Base-by-base conservation (phyloP, 2,797 vertebrate species). In the Apogon hyalosoma region DNA sequence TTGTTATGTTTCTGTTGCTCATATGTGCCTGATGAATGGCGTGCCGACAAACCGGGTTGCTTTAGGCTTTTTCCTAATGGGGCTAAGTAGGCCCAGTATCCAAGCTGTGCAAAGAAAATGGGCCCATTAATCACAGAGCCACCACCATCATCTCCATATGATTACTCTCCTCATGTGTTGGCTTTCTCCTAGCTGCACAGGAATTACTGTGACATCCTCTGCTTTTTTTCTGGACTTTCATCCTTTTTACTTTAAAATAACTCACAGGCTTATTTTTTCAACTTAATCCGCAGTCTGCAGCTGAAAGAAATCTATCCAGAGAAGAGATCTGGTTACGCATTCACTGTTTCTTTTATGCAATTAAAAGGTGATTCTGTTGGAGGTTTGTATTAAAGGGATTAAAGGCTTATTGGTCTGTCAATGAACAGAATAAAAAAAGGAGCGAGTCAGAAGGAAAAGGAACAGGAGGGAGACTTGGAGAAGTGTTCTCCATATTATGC, bases 121-220 rank as follows among this genome's bases (percentile, higher is more conserved):
- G 83, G 68, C 75, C 88, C 88, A 92, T 92, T 90, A 92, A 92
- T 92, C 91, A 91, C 86, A 63, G 68, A 77, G 76, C 77, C 79
- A 75, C 81, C 65, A 73, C 72, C 77, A 87, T 92, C 86, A 93
- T 91, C 87, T 87, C 86, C 88, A 88, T 87, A 88, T 89, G 89
- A 92, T 91, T 87, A 90, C 87, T 81, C 85, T 77, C 62, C 83
- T 89, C 70, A 59, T 90, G 82, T 86, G 76, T 77, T 83, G 83
- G 74, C 82, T 24, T 68, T 84, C 80, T 87, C 72, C 41, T 69
- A 31, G 48, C 81, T 78, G 80, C 80, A 61, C 75, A 53, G 79
- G 84, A 85, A 79, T 84, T 77, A 87, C 78, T 74, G 74, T 80
- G 70, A 87, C 86, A 85, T 83, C 76, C 45, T 33, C 41, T 13